Conservation (phyloP, 2,797 vertebrate genomes). For the Psittacula derbiana region DNA sequence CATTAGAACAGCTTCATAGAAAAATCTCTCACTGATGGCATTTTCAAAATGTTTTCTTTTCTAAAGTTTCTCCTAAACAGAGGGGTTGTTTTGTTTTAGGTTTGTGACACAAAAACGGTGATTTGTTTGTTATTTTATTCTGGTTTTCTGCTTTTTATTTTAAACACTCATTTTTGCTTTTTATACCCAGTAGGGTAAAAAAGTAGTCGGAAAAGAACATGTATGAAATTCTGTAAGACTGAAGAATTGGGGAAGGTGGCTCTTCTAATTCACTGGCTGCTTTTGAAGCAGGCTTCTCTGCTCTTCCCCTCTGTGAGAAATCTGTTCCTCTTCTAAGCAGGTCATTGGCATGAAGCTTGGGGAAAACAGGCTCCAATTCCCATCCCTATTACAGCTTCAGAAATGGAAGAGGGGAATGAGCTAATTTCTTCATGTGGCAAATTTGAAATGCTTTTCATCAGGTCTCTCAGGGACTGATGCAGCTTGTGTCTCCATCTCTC, state of each 20-base stretch:
- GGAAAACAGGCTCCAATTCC: neutral
- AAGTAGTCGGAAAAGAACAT: neutral
- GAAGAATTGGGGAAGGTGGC: neutral
- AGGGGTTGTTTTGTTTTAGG: accelerated
- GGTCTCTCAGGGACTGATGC: neutral
- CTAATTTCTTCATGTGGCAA: slow-evolving; percentile 18
- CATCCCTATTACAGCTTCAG: slow-evolving; percentile 1
- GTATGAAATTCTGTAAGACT: neutral
- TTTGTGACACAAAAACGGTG: neutral
- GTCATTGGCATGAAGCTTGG: neutral
- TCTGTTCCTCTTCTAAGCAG: neutral
- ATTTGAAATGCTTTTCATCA: slow-evolving; percentile 3
- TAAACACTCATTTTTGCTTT: neutral
- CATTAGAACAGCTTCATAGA: neutral
- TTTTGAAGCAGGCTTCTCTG: neutral
- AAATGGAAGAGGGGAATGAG: neutral
- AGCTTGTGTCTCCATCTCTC: neutral
- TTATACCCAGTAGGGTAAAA: accelerated
- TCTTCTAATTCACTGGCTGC: neutral
- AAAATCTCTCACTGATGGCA: neutral
- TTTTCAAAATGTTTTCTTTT: neutral
- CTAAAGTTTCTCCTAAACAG: neutral
- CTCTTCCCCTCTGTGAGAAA: neutral
- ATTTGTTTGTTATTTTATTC: neutral
- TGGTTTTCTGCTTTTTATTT: neutral